Evolutionary conservation across 2,797 vertebrate species (phyloP).

Genomic region (Schizopygopsis pylzovi): DNA sequence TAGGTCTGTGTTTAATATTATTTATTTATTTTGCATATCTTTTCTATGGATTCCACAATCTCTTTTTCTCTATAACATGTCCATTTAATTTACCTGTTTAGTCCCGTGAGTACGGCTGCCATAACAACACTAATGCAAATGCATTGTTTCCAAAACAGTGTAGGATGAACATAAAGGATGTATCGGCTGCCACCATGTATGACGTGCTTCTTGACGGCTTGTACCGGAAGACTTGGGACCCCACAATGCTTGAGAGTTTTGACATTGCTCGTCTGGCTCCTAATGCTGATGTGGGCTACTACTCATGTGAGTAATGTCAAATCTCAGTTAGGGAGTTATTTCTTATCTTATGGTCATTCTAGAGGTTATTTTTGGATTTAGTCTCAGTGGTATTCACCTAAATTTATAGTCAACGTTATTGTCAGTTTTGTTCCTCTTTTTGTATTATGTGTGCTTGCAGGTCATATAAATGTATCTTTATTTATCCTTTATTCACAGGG

Average conservation of each 20-base stretch:
- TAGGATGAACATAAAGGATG: constrained; percentile 74
- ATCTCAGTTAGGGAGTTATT: not conserved
- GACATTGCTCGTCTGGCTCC: constrained; percentile 77
- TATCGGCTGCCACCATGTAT: constrained; percentile 77
- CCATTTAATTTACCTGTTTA: constrained; percentile 1
- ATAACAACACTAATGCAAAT: constrained; percentile 27
- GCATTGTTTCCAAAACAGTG: constrained; percentile 68
- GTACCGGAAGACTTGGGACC: constrained; percentile 79
- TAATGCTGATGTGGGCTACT: constrained; percentile 81
- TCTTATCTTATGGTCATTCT: not conserved
- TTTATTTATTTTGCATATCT: not conserved
- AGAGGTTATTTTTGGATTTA: not conserved
- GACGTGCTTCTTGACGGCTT: constrained; percentile 78
- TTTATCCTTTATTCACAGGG: constrained; percentile 67
- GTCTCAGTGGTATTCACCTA: not conserved
- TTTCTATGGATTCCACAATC: not conserved
- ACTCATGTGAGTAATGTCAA: constrained; percentile 75
- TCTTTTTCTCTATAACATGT: not conserved
- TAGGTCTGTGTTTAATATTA: not conserved
- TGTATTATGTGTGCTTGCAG: not conserved
- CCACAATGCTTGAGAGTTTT: constrained; percentile 73
- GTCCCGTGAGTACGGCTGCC: not conserved
- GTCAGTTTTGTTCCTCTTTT: constrained; percentile 13
- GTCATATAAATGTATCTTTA: not conserved
- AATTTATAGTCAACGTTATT: constrained; percentile 65